Evolutionary conservation across 2,888 invertebrate genomes (phyloP), one percentile per base, ranked within the genome.

Genomic region (Chrysopilus asiliformis): DNA sequence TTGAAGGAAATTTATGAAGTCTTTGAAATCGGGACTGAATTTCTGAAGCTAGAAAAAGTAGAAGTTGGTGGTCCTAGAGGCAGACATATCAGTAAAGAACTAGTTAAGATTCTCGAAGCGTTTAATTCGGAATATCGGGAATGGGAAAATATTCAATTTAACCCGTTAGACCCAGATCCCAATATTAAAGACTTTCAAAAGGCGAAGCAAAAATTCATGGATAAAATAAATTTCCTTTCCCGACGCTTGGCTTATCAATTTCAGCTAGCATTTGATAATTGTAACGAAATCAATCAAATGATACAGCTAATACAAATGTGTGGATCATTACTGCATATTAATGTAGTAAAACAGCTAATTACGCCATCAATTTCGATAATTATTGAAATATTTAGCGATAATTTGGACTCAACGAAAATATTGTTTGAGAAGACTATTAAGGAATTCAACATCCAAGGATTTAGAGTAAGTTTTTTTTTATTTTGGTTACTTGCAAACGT

Each of bases 1-100:
- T 60, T 86, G 2, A 60, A 65, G 34, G 68, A 77, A 51, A 68
- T 86, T 4, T 67, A 79, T 61, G 65, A 67, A 3, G 70, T 93
- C 44, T 74, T 91, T 45, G 72, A 76, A 27, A 77, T 81, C 0
- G 80, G 80, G 0, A 66, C 77, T 3, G 91, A 93, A 56, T 87
- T 87, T 57, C 63, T 76, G 29, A 90, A 89, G 55, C 59, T 93
- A 42, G 93, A 94, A 58, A 87, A 85, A 55, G 75, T 87, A 2
- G 82, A 82, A 53, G 71, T 85, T 38, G 78, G 79, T 27, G 85
- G 79, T 1, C 53, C 77, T 6, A 68, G 72, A 39, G 80, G 79
- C 2, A 73, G 74, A 45, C 67, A 62, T 15, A 64, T 79, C 10
- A 70, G 70, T 36, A 56, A 61, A 2, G 71, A 68, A 40, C 63